Evolutionary conservation across 2,888 invertebrate species (phyloP).

Genomic region (Gortyna flavago): DNA sequence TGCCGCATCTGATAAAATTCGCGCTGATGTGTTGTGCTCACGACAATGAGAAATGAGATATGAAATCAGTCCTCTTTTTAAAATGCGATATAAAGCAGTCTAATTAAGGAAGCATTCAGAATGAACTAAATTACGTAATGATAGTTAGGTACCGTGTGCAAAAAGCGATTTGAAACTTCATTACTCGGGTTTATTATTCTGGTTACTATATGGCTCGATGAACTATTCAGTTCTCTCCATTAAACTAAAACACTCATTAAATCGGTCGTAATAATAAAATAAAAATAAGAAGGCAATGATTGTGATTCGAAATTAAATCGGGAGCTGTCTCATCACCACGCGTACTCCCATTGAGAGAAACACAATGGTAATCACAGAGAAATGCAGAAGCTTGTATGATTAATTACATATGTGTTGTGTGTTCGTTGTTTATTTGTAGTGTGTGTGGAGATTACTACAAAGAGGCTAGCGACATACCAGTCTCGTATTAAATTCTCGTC

Average conservation of each 20-base stretch:
- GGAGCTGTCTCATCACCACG: slow-evolving; percentile 76
- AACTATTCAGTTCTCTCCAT: slow-evolving; percentile 72
- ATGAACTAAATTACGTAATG: slow-evolving; percentile 65
- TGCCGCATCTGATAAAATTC: slow-evolving; percentile 80
- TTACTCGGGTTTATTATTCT: slow-evolving; percentile 62
- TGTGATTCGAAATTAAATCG: slow-evolving; percentile 81
- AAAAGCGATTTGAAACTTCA: slow-evolving; percentile 66
- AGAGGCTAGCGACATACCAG: slow-evolving; percentile 43
- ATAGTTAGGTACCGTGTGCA: slow-evolving; percentile 63
- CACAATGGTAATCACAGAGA: slow-evolving; percentile 82
- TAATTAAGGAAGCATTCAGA: slow-evolving; percentile 65
- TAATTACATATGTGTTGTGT: slow-evolving; percentile 74
- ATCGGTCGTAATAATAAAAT: slow-evolving; percentile 76
- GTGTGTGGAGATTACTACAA: slow-evolving; percentile 45
- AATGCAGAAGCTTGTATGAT: slow-evolving; percentile 81
- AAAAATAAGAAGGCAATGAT: slow-evolving; percentile 76
- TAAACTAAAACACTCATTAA: slow-evolving; percentile 79
- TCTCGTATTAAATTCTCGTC: slow-evolving; percentile 49
- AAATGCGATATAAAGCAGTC: slow-evolving; percentile 62
- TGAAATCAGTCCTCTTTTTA: slow-evolving; percentile 64
- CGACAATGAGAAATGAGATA: slow-evolving; percentile 76
- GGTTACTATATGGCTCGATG: slow-evolving; percentile 65
- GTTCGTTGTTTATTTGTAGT: slow-evolving; percentile 51
- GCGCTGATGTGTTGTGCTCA: slow-evolving; percentile 75
- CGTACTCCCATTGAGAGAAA: slow-evolving; percentile 75